Conservation (phyloP, 2,797 vertebrate genomes). For the Denticeps clupeoides region DNA sequence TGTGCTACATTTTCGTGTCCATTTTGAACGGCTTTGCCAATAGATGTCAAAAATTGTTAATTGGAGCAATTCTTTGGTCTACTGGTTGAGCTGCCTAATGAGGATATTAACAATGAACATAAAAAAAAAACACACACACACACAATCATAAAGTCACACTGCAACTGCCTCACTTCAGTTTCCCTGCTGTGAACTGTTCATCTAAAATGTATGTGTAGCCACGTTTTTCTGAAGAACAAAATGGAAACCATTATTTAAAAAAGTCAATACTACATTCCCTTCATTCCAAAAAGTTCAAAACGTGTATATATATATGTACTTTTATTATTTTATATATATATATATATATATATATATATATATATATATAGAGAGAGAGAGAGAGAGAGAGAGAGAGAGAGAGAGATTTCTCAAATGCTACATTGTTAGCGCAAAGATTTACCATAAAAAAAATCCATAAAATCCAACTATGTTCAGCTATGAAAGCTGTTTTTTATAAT, state of each 20-base stretch:
- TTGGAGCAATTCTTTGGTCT: constrained; percentile 37
- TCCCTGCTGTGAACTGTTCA: constrained; percentile 13
- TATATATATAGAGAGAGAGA: constrained; percentile 1
- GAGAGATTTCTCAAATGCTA: not conserved
- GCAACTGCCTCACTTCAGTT: constrained; percentile 12
- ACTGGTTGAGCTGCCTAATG: constrained; percentile 39
- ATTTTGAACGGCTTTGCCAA: not conserved
- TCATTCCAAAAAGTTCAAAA: too few species aligned
- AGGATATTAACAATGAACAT: not conserved
- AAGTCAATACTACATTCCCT: constrained; percentile 33
- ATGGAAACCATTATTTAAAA: constrained; percentile 17
- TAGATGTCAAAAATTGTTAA: constrained; percentile 11
- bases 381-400: not conserved
- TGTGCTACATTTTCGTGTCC: too few species aligned
- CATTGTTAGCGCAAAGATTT: not conserved
- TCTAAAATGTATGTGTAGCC: constrained; percentile 4
- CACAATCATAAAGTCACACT: not conserved
- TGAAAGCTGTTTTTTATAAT: too few species aligned
- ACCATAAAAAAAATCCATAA: too few species aligned
- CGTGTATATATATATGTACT: not conserved
- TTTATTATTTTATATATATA: constrained; percentile 11
- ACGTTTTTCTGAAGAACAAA: constrained; percentile 13
- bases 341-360: constrained; percentile 22
- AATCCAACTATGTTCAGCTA: too few species aligned
- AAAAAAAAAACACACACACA: constrained; percentile 12